phyloP scores from a whole-genome alignment of 2,113 vertebrate genomes.

The Psephotus haematonotus region DNA sequence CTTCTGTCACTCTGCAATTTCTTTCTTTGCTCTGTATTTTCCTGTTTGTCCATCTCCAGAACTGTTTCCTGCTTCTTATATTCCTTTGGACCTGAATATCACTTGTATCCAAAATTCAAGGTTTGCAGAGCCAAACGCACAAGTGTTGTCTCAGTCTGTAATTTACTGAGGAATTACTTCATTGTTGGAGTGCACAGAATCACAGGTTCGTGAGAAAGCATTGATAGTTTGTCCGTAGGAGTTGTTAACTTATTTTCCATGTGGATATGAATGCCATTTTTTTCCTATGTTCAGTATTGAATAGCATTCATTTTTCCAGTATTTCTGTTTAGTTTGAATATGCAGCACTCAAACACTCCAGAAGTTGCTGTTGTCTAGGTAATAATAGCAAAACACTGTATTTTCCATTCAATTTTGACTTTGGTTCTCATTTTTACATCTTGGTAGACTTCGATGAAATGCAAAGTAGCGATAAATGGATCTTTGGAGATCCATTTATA shows the following conservation, averaged over 20 bases:
- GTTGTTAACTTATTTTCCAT: neutral
- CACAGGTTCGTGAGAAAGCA: neutral
- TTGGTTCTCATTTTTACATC: neutral
- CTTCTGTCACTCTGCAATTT: fast-evolving
- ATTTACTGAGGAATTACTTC: neutral
- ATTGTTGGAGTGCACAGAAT: neutral
- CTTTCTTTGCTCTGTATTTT: neutral
- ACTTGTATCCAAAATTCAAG: neutral
- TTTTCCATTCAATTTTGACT: neutral
- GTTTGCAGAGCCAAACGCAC: neutral
- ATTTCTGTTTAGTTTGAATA: neutral
- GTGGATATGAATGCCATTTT: neutral
- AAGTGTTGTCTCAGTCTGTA: neutral
- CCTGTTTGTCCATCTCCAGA: neutral
- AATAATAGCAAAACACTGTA: neutral
- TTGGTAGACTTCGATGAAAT: neutral
- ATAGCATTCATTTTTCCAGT: neutral
- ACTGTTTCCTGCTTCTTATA: neutral
- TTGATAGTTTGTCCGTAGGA: neutral
- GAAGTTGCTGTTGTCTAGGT: neutral
- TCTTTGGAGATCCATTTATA: neutral
- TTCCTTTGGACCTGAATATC: neutral
- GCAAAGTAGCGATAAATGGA: neutral
- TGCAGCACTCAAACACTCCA: neutral
- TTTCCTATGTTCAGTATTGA: neutral